Evolutionary conservation across 2,113 vertebrate genomes (phyloP).

Genomic region (Tetrax tetrax): DNA sequence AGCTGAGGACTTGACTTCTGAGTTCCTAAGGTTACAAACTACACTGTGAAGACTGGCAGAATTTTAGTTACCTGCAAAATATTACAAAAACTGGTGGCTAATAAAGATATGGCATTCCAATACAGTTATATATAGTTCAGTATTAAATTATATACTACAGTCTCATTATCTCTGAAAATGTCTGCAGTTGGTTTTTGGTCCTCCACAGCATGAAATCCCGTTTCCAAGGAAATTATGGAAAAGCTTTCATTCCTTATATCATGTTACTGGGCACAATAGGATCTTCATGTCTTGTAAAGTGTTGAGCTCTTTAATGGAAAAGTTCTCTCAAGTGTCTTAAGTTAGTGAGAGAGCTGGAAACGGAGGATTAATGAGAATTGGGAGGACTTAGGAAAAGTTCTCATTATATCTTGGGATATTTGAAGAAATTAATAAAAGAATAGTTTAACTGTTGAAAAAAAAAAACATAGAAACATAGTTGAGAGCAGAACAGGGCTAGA

Average conservation of each 20-base stretch:
- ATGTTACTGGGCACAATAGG: background rate
- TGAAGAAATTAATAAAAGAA: background rate
- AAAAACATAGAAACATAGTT: background rate
- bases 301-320: background rate
- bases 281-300: background rate
- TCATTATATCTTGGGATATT: background rate
- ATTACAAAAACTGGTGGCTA: background rate
- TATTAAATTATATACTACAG: background rate
- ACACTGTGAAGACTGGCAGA: background rate
- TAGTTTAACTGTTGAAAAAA: background rate
- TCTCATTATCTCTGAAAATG: background rate
- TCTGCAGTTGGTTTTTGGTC: background rate
- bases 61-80: background rate
- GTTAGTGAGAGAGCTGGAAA: background rate
- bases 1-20: background rate
- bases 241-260: background rate
- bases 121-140: background rate
- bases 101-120: background rate
- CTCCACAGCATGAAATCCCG: background rate
- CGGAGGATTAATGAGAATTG: background rate
- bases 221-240: slow-evolving; percentile 1
- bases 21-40: background rate
- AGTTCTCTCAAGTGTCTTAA: background rate
- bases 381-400: background rate
- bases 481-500: background rate